These are phyloP conservation scores for Todiramphus chloris DNA, from an alignment of 2,113 vertebrate species.

Conservation along the genomic window DNA sequence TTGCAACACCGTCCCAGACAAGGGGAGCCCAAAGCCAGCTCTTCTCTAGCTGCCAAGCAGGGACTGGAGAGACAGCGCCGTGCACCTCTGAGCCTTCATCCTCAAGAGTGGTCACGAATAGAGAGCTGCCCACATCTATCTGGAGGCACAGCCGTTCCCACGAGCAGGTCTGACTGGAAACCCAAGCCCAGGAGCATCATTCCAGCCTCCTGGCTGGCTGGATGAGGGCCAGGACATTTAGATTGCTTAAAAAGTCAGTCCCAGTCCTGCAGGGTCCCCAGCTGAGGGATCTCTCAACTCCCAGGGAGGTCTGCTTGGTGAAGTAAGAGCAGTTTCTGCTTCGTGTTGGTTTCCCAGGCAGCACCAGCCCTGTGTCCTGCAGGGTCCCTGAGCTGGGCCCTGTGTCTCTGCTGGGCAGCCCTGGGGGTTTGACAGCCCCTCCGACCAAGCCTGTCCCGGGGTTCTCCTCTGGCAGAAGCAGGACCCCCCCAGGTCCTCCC, in stretches of 20 bases:
- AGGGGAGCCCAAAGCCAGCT: not conserved
- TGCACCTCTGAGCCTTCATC: not conserved
- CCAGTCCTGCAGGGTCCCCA: not conserved
- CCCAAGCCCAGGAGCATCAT: not conserved
- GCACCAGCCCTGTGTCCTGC: not conserved
- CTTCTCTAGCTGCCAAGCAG: not conserved
- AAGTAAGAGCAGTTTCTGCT: not conserved
- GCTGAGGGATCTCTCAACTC: accelerated
- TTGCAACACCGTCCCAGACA: accelerated
- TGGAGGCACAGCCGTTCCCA: not conserved
- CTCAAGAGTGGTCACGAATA: accelerated
- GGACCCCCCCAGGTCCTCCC: not conserved
- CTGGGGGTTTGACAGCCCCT: not conserved
- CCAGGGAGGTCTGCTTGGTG: accelerated
- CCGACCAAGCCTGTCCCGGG: not conserved
- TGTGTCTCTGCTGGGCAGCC: not conserved
- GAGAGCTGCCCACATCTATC: accelerated
- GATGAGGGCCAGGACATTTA: not conserved
- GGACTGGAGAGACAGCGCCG: not conserved
- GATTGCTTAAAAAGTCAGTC: not conserved
- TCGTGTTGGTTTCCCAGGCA: not conserved
- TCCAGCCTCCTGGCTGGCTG: not conserved
- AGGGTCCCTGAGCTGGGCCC: not conserved
- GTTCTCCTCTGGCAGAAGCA: not conserved
- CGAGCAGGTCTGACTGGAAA: not conserved